Evolutionary conservation across 1,140 invertebrate species (phyloP).

Genomic region (Mactra quadrangularis): DNA sequence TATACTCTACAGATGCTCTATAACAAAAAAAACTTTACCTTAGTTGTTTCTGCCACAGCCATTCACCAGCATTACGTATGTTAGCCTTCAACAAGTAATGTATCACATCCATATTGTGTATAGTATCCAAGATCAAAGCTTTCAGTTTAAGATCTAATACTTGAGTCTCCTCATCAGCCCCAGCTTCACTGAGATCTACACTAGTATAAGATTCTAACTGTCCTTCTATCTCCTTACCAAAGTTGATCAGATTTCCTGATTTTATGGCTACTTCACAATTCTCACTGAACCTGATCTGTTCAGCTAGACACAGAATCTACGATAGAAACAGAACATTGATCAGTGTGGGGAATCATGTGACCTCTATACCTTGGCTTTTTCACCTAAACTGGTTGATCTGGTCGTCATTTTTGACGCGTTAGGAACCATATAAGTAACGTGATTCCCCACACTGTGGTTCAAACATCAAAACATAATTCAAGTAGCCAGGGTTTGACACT

Average conservation of each 20-base stretch:
- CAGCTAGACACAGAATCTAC: conserved; percentile 89
- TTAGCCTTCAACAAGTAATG: conserved; percentile 89
- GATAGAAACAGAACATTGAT: too few species aligned
- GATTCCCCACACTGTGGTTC: too few species aligned
- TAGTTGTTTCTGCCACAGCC: conserved; percentile 98
- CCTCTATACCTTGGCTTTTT: too few species aligned
- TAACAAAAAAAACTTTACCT: conserved; percentile 88
- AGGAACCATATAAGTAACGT: too few species aligned
- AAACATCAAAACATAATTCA: too few species aligned
- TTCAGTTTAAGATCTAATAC: conserved; percentile 86
- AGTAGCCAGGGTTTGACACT: too few species aligned
- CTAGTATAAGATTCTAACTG: conserved; percentile 88
- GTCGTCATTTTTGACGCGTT: too few species aligned
- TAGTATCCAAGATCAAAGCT: conserved; percentile 95
- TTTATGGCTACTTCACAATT: conserved; percentile 92
- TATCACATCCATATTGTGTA: conserved; percentile 94
- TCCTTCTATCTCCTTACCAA: conserved; percentile 84
- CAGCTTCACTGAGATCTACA: conserved; percentile 82
- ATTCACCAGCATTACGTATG: conserved; percentile 88
- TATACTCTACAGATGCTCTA: too few species aligned
- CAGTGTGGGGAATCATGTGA: too few species aligned
- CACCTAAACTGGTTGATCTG: too few species aligned
- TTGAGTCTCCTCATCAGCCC: conserved; percentile 70
- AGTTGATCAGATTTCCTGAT: conserved; percentile 86
- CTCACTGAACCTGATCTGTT: conserved; percentile 91